A percentile compares a stretch with the other conserved stretches of the same genome.
These are phyloP conservation scores for Caenorhabditis plicata DNA, from an alignment of 2,888 invertebrate species.

Conservation along the genomic window DNA sequence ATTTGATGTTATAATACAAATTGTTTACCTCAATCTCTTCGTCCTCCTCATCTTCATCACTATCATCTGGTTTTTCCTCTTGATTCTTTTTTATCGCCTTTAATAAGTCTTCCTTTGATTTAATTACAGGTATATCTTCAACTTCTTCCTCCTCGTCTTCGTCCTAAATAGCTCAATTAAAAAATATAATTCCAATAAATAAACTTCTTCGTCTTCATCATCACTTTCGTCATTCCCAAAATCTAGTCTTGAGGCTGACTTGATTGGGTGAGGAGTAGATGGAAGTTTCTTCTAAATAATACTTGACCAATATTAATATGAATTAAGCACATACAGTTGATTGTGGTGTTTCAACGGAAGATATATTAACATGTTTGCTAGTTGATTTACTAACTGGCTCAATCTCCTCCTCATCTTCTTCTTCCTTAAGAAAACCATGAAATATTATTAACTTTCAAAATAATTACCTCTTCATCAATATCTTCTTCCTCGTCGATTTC, in stretches of 20 bases:
- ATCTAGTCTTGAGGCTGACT: constrained; percentile 7
- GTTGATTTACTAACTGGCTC: constrained; percentile 30
- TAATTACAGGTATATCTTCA: constrained; percentile 10
- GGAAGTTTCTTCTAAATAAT: constrained; percentile 41
- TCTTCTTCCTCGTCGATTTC: constrained; percentile 16
- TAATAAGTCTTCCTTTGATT: constrained; percentile 14
- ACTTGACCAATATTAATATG: neutral
- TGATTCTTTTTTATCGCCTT: constrained; percentile 19
- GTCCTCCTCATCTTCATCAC: constrained; percentile 16
- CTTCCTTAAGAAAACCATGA: constrained; percentile 11
- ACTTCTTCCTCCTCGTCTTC: constrained; percentile 22
- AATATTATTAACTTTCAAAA: neutral
- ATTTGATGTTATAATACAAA: too few relatives aligned
- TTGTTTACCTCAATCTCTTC: too few relatives aligned
- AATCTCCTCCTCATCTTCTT: constrained; percentile 41
- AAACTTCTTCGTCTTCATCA: constrained; percentile 33
- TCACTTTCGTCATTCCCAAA: constrained; percentile 30
- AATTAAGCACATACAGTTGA: constrained; percentile 24
- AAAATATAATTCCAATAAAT: neutral
- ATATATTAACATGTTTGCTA: constrained; percentile 42
- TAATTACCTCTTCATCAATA: constrained; percentile 31
- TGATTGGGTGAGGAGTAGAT: constrained; percentile 45
- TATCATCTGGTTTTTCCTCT: constrained; percentile 2
- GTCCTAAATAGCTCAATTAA: constrained; percentile 9
- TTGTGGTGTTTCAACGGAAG: constrained; percentile 37